Conservation (phyloP, 2,797 vertebrate species). For the Oceanodroma leucorhoa region DNA sequence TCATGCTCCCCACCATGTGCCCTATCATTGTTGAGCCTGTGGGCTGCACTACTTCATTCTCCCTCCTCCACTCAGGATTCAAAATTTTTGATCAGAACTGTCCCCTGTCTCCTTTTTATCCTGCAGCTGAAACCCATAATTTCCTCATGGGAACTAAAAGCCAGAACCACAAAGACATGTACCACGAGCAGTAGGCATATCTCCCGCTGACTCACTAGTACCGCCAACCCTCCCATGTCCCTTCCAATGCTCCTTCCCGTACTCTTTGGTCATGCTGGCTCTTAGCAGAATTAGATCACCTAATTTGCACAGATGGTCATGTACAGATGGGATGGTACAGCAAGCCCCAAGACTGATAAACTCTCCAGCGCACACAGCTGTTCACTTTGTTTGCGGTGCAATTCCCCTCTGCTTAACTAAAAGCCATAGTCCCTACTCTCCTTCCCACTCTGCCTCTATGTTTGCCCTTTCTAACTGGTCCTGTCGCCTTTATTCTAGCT, state of each 20-base stretch:
- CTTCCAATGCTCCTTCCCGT: background rate
- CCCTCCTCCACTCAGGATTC: background rate
- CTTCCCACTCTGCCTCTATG: background rate
- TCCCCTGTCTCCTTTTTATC: background rate
- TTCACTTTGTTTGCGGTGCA: background rate
- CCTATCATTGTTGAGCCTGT: accelerated
- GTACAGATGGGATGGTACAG: background rate
- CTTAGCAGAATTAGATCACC: background rate
- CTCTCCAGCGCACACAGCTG: background rate
- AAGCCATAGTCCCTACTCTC: background rate
- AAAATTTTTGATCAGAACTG: background rate
- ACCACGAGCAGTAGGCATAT: background rate
- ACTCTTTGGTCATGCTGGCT: background rate
- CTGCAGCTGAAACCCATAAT: background rate
- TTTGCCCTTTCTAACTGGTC: background rate
- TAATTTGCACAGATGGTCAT: background rate
- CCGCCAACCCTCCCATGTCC: background rate
- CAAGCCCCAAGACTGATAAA: background rate
- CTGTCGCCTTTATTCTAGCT: background rate
- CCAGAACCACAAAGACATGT: background rate
- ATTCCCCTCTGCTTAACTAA: background rate
- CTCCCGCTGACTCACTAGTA: background rate
- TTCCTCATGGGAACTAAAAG: background rate
- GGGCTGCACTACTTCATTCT: background rate
- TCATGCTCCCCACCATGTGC: background rate